Evolutionary conservation across 2,113 vertebrate genomes (phyloP).

Genomic region (Machaerirhynchus nigripectus): DNA sequence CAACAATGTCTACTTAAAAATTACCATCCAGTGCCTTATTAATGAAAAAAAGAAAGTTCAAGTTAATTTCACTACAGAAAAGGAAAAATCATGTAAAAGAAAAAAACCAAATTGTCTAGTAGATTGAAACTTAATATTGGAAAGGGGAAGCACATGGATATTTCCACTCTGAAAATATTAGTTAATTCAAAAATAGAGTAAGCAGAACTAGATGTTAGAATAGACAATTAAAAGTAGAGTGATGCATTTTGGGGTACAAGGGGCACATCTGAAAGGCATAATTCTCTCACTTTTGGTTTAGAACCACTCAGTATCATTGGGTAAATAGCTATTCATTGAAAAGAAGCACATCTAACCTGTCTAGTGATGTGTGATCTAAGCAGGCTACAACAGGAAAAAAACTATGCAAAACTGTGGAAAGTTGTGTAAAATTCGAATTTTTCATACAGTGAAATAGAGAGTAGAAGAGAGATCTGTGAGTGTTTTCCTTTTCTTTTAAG

Average conservation of each 20-base stretch:
- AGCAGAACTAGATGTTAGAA: neutral
- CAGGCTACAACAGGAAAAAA: neutral
- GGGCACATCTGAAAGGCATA: neutral
- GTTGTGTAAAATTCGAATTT: slow-evolving; percentile 3
- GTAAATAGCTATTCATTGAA: neutral
- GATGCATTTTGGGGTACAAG: neutral
- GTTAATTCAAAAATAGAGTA: neutral
- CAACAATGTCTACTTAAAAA: neutral
- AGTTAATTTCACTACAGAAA: neutral
- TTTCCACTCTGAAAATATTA: neutral
- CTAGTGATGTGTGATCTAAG: neutral
- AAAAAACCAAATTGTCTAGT: neutral
- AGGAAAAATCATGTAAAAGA: neutral
- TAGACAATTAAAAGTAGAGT: neutral
- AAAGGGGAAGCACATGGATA: rapidly evolving
- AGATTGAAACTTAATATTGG: neutral
- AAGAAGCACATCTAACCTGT: neutral
- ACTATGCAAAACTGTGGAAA: neutral
- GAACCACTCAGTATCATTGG: neutral
- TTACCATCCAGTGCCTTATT: neutral
- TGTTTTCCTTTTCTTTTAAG: neutral
- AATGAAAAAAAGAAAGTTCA: neutral
- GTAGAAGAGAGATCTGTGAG: neutral
- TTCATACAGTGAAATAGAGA: neutral
- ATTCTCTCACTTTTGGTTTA: neutral